Evolutionary conservation across 2,888 invertebrate genomes (phyloP).

Genomic region (Limnephilus auricula): DNA sequence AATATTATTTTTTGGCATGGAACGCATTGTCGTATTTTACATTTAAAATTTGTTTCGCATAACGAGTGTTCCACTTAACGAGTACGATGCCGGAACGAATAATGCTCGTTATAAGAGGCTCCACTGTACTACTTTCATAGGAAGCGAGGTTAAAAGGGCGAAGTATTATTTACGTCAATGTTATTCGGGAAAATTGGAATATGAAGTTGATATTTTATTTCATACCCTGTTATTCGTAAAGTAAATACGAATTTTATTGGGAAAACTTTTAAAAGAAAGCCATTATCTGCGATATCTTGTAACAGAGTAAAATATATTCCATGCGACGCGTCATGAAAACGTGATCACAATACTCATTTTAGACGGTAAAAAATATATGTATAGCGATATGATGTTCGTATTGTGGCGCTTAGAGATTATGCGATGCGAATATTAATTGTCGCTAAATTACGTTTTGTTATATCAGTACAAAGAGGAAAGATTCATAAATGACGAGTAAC

Average conservation of each 20-base stretch:
- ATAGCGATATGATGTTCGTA: background rate
- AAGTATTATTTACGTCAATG: too few species aligned
- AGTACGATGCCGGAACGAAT: too few species aligned
- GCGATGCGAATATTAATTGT: background rate
- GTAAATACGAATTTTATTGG: background rate
- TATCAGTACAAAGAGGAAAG: background rate
- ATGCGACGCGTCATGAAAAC: background rate
- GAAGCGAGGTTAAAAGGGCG: too few species aligned
- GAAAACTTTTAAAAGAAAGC: background rate
- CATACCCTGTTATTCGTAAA: background rate
- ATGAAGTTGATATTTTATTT: background rate
- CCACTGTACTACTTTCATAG: too few species aligned
- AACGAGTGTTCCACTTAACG: too few species aligned
- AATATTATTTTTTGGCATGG: too few species aligned
- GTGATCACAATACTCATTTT: background rate
- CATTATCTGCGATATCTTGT: background rate
- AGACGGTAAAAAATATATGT: background rate
- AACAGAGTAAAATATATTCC: background rate
- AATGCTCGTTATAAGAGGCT: too few species aligned
- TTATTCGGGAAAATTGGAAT: too few species aligned
- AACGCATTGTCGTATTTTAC: too few species aligned
- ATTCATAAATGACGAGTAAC: background rate
- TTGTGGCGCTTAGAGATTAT: constrained; percentile 2
- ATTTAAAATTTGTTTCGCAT: too few species aligned
- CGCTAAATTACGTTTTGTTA: background rate